Conservation (phyloP, 2,113 vertebrate genomes). For the Psittacula cyanocephala region DNA sequence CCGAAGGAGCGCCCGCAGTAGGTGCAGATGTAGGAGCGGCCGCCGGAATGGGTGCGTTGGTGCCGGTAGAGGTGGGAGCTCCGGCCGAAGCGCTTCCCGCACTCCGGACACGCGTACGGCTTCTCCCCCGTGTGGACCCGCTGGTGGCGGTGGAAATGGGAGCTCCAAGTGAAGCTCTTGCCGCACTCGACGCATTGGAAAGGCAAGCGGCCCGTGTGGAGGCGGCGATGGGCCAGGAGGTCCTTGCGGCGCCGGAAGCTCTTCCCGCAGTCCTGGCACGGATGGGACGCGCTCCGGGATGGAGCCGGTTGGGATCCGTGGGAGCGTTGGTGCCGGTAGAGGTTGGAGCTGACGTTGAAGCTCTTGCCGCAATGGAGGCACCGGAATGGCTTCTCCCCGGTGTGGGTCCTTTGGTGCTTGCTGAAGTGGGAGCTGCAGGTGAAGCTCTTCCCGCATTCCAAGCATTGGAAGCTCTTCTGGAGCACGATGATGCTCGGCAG, state of each 20-base stretch:
- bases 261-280: conserved; percentile 13
- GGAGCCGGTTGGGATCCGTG: conserved; percentile 35
- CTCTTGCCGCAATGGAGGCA: conserved; percentile 81
- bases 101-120: conserved; percentile 24
- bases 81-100: conserved; percentile 44
- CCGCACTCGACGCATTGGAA: conserved; percentile 48
- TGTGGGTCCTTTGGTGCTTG: conserved; percentile 49
- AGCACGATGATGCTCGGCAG: conserved; percentile 66
- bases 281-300: background rate
- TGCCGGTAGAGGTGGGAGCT: conserved; percentile 61
- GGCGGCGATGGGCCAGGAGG: conserved; percentile 11
- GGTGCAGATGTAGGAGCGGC: conserved; percentile 69
- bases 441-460: conserved; percentile 87
- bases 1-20: conserved; percentile 37
- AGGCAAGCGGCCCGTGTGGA: background rate
- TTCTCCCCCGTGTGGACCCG: conserved; percentile 43
- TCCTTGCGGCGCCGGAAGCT: background rate
- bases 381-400: conserved; percentile 75
- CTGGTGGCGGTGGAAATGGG: conserved; percentile 18
- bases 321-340: conserved; percentile 85
- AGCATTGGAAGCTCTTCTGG: conserved; percentile 71
- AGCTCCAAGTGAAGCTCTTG: conserved; percentile 31
- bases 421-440: conserved; percentile 85
- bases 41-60: conserved; percentile 53
- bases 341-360: conserved; percentile 81